These are phyloP conservation scores for Argyresthia albistria DNA, from an alignment of 2,888 invertebrate species.

Conservation along the genomic window DNA sequence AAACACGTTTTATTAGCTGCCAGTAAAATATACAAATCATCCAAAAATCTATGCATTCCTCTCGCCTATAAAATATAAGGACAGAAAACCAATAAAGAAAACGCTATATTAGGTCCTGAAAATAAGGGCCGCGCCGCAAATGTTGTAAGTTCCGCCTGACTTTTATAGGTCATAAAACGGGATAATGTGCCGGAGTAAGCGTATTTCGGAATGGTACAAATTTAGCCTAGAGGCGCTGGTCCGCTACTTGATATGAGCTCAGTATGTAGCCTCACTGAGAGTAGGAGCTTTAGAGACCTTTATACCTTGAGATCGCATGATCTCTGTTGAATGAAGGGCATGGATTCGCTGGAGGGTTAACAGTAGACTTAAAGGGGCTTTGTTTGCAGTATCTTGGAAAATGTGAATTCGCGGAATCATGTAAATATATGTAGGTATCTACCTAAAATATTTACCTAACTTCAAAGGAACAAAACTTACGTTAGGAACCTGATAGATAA, in stretches of 20 bases:
- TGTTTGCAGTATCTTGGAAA: background rate
- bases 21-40: constrained; percentile 54
- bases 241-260: constrained; percentile 42
- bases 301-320: constrained; percentile 13
- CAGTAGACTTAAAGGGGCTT: too few relatives aligned
- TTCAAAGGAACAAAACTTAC: too few relatives aligned
- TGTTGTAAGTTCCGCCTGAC: constrained; percentile 62
- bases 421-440: too few relatives aligned
- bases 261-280: constrained; percentile 40
- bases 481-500: too few relatives aligned
- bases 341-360: too few relatives aligned
- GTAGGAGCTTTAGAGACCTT: constrained; percentile 18
- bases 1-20: constrained; percentile 51
- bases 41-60: constrained; percentile 58
- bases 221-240: constrained; percentile 55
- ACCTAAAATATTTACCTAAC: too few relatives aligned
- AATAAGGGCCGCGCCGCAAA: constrained; percentile 64
- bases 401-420: background rate
- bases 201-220: constrained; percentile 68
- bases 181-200: constrained; percentile 66
- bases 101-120: constrained; percentile 60
- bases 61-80: constrained; percentile 48
- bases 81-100: constrained; percentile 53
- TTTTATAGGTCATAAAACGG: constrained; percentile 70
- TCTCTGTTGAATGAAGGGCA: too few relatives aligned